Base-by-base conservation (phyloP, 2,113 vertebrate genomes). In the Aix galericulata region DNA sequence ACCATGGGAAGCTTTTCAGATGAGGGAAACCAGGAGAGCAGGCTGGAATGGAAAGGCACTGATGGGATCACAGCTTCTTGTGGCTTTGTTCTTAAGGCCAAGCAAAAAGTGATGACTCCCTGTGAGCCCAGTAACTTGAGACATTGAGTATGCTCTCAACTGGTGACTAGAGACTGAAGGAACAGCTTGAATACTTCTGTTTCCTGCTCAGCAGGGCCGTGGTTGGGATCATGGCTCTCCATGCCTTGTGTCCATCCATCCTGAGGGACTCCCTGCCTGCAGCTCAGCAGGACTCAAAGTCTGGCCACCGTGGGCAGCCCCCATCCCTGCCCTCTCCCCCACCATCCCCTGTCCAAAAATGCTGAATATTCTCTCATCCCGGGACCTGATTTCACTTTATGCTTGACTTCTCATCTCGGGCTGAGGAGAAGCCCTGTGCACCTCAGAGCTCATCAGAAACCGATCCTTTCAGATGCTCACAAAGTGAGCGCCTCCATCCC, bases 261-360 rank as follows among this genome's bases (percentile, higher is more conserved):
- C 17, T 0, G 0, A 71, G 52, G 56, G 23, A 73, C 36, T 48
- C 8, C 6, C 10, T 17, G 31, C 12, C 26, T 50, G 34, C 31
- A 60, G 7, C n/a, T 63, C 5, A 2, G n/a, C 22, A 67, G 42
- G 58, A 86, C 11, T 3, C 63, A 67, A n/a, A 79, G 48, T 22
- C 53, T 94, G 67, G 31, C 31, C 52, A 63, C 68, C 0, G 0
- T 8, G 14, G 0, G 0, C 56, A 91, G 71, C 8, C 10, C 82
- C 36, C 38, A 20, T 82, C 23, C 5, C 44, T 62, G 25, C 53
- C 32, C 69, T 62, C n/a, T 40, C 17, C 29, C 40, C 11, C 12
- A 2, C 22, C 0, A 0, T 44, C 82, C 59, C 21, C 42, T 6
- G 3, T 50, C 79, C 2, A 0, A 46, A 80, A 62, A 91, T 34